Conservation (phyloP, 1,140 invertebrate species). For the Sitobion miscanthi region DNA sequence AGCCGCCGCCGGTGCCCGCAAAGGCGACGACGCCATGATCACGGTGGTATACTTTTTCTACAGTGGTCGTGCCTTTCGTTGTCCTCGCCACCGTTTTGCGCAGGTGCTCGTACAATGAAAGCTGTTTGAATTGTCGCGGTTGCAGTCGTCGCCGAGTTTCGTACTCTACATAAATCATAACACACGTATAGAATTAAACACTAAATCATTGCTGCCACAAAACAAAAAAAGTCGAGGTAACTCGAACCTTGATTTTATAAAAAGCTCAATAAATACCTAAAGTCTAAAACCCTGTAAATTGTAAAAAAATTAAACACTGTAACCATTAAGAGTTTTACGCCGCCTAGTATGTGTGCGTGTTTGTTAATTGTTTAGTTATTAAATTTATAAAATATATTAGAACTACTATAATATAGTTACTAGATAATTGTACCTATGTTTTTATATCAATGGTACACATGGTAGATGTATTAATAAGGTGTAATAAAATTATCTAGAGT, state of each 20-base stretch:
- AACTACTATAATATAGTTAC: too few species aligned
- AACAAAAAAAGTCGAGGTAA: neutral
- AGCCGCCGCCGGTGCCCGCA: neutral
- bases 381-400: too few species aligned
- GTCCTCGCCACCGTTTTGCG: neutral
- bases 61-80: neutral
- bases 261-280: neutral
- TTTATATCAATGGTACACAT: too few species aligned
- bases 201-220: neutral
- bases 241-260: neutral
- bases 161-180: neutral
- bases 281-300: neutral
- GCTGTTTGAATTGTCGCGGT: too few species aligned
- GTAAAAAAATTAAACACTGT: neutral
- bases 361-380: too few species aligned
- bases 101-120: neutral
- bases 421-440: too few species aligned
- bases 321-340: neutral
- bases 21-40: slow-evolving; percentile 19
- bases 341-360: too few species aligned
- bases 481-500: too few species aligned
- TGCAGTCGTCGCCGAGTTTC: neutral
- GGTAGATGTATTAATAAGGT: too few species aligned
- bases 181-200: neutral
- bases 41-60: neutral